A percentile compares a stretch with the other conserved stretches of the same genome.
These are phyloP conservation scores for Drosophila paramelanica DNA, from an alignment of 2,888 invertebrate genomes.

Conservation along the genomic window DNA sequence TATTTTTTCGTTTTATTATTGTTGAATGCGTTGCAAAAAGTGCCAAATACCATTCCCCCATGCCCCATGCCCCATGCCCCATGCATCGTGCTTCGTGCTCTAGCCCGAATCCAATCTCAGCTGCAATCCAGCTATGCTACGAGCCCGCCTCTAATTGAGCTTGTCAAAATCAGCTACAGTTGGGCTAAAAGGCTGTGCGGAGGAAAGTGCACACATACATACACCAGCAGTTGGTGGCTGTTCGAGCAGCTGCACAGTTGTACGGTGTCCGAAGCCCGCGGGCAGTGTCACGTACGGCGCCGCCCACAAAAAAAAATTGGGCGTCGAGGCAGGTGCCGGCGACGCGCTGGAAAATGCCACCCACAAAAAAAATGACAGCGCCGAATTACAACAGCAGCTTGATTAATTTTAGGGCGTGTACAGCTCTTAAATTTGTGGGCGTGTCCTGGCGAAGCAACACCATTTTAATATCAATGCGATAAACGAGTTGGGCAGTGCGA, in stretches of 20 bases:
- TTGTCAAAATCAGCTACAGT: constrained; percentile 70
- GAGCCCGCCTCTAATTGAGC: constrained; percentile 68
- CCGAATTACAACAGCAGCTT: constrained; percentile 74
- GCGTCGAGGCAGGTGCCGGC: constrained; percentile 38
- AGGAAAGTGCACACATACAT: constrained; percentile 39
- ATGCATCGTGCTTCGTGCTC: background rate
- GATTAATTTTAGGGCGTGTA: constrained; percentile 76
- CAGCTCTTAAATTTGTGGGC: constrained; percentile 71
- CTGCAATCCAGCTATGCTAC: constrained; percentile 22
- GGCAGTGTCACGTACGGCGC: constrained; percentile 61
- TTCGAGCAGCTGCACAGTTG: constrained; percentile 31
- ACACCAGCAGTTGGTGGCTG: constrained; percentile 10
- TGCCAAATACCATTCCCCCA: no score
- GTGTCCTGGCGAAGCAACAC: constrained; percentile 66
- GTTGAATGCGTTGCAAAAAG: constrained; percentile 32
- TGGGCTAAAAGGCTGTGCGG: constrained; percentile 20
- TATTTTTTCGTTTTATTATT: constrained; percentile 45
- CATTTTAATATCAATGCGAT: constrained; percentile 57
- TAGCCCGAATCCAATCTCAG: constrained; percentile 8
- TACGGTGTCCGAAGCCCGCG: constrained; percentile 5
- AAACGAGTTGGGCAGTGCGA: constrained; percentile 30
- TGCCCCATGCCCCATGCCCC: constrained; percentile 1
- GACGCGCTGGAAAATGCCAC: constrained; percentile 5
- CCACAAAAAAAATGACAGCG: constrained; percentile 12
- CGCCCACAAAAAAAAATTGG: constrained; percentile 25